phyloP scores from a whole-genome alignment of 2,113 vertebrate genomes.

The Ceuthmochares aereus region DNA sequence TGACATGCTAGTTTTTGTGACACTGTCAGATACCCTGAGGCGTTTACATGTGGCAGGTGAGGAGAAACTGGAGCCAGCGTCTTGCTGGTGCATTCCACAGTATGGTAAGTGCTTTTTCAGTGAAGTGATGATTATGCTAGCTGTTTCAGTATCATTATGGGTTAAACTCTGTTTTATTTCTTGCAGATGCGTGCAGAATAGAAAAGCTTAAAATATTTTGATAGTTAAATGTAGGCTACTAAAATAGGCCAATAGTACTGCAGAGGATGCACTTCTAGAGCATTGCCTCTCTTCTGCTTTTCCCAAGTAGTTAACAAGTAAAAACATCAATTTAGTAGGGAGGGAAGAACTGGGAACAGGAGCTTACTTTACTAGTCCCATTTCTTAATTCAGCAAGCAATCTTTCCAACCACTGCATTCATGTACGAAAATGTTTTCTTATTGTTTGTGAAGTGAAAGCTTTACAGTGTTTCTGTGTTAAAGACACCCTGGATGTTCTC shows the following conservation, averaged over 20 bases:
- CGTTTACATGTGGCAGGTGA: not conserved
- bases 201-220: not conserved
- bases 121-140: not conserved
- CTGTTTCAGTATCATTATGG: not conserved
- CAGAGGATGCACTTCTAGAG: not conserved
- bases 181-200: not conserved
- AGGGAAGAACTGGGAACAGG: not conserved
- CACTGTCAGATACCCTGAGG: not conserved
- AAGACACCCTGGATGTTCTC: not conserved
- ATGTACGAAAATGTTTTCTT: not conserved
- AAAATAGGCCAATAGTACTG: not conserved
- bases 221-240: not conserved
- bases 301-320: not conserved
- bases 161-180: not conserved
- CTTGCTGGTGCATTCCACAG: not conserved
- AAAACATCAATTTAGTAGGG: not conserved
- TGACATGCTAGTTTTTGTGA: not conserved
- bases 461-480: not conserved
- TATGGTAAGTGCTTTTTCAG: not conserved
- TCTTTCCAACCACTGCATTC: not conserved
- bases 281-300: not conserved
- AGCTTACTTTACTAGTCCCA: not conserved
- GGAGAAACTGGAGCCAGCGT: not conserved
- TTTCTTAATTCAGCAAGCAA: not conserved
- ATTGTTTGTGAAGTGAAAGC: not conserved